Evolutionary conservation across 2,888 invertebrate genomes (phyloP), one percentile per base, ranked within the genome.

Genomic region (Tiphia femorata): DNA sequence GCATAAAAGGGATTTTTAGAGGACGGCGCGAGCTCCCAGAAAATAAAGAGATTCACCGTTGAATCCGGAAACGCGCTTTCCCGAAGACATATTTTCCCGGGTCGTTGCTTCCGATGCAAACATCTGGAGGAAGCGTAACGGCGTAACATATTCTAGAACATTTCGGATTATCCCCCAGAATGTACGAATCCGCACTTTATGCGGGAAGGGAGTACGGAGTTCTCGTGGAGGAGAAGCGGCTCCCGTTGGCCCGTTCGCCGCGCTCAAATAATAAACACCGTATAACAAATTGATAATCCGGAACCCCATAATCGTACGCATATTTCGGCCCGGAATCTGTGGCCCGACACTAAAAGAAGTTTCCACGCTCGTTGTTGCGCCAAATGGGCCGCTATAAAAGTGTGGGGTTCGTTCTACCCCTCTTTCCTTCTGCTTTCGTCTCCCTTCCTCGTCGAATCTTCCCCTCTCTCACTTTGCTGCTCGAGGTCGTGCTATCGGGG

Each of bases 341-440:
- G 75, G 73, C 72, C 67, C 75, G 74, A 76, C 76, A 78, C 79
- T 78, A 79, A 79, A 81, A 80, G 79, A 82, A 82, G 65, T 82
- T 82, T 81, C 77, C 77, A 75, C 78, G 82, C 81, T 82, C 81
- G 82, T 82, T 82, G 82, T 81, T 80, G 81, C 80, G 81, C 80
- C 82, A 82, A 82, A 82, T 82, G 82, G 82, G 79, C 78, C 80
- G 82, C 82, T 77, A 82, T 82, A 82, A 82, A 82, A 81, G 79
- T 73, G 63, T 73, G 72, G 73, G 69, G 70, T 72, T 71, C 68
- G 53, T 64, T 58, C 54, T 70, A 65, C 42, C 51, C 54, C 61
- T 54, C 55, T 55, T 47, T 42, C 50, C 53, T 46, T 38, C 49
- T 35, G 42, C 42, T 46, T 46, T 30, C 49, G 19, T 44, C 21